Percentiles rank a stretch among this genome's conserved stretches.
Evolutionary conservation across 2,797 vertebrate genomes (phyloP).

Genomic region (Bovichtus diacanthus): DNA sequence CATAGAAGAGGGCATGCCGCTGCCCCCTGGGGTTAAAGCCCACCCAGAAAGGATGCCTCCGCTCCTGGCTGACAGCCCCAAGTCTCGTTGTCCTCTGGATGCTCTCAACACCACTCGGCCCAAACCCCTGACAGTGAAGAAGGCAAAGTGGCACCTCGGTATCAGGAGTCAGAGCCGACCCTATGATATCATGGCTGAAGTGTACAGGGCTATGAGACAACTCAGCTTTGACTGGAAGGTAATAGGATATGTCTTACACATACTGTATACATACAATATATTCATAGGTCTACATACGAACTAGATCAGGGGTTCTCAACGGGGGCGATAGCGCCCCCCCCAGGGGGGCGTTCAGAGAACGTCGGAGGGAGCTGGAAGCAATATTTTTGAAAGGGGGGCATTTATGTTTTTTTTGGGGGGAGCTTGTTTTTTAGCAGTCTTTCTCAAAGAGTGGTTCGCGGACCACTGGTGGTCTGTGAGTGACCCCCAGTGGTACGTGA

Average conservation of each 20-base stretch:
- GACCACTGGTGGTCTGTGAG: too few relatives aligned
- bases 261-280: not conserved
- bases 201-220: conserved; percentile 97
- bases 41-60: conserved; percentile 98
- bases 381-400: too few relatives aligned
- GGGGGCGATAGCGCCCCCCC: too few relatives aligned
- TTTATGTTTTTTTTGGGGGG: too few relatives aligned
- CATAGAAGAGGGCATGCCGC: conserved; percentile 94
- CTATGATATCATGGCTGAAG: conserved; percentile 98
- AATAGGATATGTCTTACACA: not conserved
- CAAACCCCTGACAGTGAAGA: conserved; percentile 96
- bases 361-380: too few relatives aligned
- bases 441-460: too few relatives aligned
- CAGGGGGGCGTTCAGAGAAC: too few relatives aligned
- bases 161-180: conserved; percentile 99
- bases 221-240: conserved; percentile 99
- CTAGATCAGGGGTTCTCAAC: too few relatives aligned
- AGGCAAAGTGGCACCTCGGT: conserved; percentile 99
- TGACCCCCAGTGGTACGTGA: too few relatives aligned
- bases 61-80: conserved; percentile 94
- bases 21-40: conserved; percentile 93
- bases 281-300: not conserved
- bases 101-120: conserved; percentile 97
- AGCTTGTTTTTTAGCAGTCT: too few relatives aligned
- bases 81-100: conserved; percentile 93